Percentiles rank a stretch among this genome's conserved stretches.
Evolutionary conservation across 2,113 vertebrate genomes (phyloP).

Genomic region (Podarcis cretensis): DNA sequence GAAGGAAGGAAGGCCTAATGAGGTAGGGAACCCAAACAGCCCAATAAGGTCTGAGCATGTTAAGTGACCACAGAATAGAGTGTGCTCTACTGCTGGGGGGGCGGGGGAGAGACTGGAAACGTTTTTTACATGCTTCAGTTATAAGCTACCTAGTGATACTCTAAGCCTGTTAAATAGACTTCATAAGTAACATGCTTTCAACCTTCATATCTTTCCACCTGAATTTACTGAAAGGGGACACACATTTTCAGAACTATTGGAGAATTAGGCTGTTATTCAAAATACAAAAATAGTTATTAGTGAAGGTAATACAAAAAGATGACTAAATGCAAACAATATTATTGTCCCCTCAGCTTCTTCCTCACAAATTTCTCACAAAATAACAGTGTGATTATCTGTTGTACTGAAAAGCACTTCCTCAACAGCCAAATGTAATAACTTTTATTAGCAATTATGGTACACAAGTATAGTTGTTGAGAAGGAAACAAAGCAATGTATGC

Average conservation of each 20-base stretch:
- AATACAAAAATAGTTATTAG: constrained; percentile 3
- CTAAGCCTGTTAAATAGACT: neutral
- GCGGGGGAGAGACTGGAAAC: neutral
- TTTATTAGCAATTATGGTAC: neutral
- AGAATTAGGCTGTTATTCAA: neutral
- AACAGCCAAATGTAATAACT: neutral
- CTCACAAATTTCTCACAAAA: neutral
- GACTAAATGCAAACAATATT: neutral
- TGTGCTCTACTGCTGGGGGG: neutral
- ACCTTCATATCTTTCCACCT: neutral
- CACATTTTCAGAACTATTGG: neutral
- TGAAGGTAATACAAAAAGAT: neutral
- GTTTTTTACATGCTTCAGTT: neutral
- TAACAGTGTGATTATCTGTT: neutral
- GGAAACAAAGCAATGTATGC: neutral
- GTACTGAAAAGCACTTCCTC: neutral
- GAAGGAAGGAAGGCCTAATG: too few relatives aligned
- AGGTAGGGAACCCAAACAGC: too few relatives aligned
- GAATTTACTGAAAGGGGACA: neutral
- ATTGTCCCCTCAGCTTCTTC: neutral
- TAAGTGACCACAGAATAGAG: too few relatives aligned
- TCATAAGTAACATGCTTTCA: neutral
- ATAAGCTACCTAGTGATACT: neutral
- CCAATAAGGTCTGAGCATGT: too few relatives aligned
- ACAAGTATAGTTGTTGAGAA: neutral